phyloP scores from a whole-genome alignment of 1,140 invertebrate species.

The Aethina tumida region DNA sequence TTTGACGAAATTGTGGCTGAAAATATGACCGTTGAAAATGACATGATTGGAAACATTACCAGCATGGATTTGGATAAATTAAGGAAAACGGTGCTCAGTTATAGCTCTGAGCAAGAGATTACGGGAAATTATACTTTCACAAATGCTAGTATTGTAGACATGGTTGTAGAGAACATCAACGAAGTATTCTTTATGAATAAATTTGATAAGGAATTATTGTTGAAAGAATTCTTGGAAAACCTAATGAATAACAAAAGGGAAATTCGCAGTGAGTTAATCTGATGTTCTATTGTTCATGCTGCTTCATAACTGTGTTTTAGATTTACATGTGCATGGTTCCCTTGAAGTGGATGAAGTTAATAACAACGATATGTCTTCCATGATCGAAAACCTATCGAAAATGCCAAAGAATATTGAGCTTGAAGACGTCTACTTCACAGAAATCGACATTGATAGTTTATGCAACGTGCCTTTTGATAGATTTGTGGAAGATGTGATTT shows the following conservation, averaged over 20 bases:
- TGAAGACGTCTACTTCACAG: constrained; percentile 21
- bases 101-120: constrained; percentile 25
- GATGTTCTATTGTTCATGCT: too few species aligned
- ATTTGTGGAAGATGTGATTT: constrained; percentile 22
- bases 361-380: constrained; percentile 10
- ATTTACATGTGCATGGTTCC: too few species aligned
- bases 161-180: constrained; percentile 3
- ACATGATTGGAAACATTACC: constrained; percentile 20
- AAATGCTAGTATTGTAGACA: constrained; percentile 5
- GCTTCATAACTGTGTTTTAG: too few species aligned
- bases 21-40: constrained; percentile 21
- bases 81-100: constrained; percentile 26
- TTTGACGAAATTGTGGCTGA: constrained; percentile 18
- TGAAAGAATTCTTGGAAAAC: too few species aligned
- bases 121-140: constrained; percentile 12
- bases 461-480: constrained; percentile 21
- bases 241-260: too few species aligned
- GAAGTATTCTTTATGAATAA: too few species aligned
- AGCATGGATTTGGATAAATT: constrained; percentile 25
- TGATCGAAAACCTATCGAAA: constrained; percentile 10
- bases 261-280: too few species aligned
- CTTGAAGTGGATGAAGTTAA: constrained; percentile 13
- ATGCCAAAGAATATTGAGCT: constrained; percentile 12
- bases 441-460: constrained; percentile 22
- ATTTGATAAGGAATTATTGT: too few species aligned